These are phyloP conservation scores for Ahaetulla prasina DNA, from an alignment of 2,113 vertebrate genomes.

Conservation along the genomic window DNA sequence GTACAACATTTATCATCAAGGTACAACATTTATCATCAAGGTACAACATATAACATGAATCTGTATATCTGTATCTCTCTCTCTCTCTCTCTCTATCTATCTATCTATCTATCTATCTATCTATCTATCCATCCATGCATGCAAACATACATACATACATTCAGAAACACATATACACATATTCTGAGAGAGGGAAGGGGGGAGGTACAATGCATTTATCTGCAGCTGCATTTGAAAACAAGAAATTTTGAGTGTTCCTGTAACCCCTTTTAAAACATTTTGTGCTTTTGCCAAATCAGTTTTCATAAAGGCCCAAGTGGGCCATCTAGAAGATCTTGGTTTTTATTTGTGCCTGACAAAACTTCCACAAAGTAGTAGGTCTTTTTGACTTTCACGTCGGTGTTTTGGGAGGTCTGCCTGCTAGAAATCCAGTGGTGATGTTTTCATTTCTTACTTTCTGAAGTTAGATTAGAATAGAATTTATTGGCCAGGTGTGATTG, in stretches of 20 bases:
- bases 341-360: background rate
- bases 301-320: background rate
- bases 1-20: no score
- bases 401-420: background rate
- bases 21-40: no score
- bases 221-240: background rate
- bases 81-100: no score
- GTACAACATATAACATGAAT: background rate
- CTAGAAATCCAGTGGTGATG: background rate
- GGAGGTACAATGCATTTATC: background rate
- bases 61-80: background rate
- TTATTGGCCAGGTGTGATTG: background rate
- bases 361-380: background rate
- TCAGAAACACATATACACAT: background rate
- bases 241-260: background rate
- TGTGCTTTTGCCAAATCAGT: background rate
- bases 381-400: background rate
- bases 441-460: background rate
- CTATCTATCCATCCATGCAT: no score
- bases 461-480: background rate
- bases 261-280: background rate
- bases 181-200: background rate
- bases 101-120: no score
- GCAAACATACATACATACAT: background rate
- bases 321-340: background rate